Evolutionary conservation across 1,140 invertebrate genomes (phyloP).

Genomic region (Drosophila truncata): DNA sequence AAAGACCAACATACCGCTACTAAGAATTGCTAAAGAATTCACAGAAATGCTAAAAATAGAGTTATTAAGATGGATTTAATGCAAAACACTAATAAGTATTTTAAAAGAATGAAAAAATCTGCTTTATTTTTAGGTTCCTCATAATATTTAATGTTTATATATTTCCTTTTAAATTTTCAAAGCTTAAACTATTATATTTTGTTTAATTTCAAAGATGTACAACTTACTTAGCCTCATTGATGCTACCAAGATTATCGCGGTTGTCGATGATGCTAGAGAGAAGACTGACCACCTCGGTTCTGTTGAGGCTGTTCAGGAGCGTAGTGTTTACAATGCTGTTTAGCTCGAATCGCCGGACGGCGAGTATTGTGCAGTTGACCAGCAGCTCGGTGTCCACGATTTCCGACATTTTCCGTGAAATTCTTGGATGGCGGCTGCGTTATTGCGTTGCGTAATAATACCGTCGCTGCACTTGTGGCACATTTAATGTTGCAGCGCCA

Average conservation of each 20-base stretch:
- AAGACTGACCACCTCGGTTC: constrained; percentile 77
- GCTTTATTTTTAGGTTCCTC: neutral
- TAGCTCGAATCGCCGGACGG: constrained; percentile 77
- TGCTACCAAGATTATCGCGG: constrained; percentile 76
- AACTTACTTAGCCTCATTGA: constrained; percentile 83
- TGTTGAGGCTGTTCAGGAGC: constrained; percentile 67
- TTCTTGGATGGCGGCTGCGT: neutral
- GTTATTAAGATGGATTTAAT: neutral
- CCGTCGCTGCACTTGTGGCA: constrained; percentile 39
- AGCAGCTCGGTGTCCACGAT: constrained; percentile 81
- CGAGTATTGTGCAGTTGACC: constrained; percentile 83
- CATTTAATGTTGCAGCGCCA: constrained; percentile 48
- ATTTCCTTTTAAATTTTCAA: neutral
- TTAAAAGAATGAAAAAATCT: neutral
- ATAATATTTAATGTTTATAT: neutral
- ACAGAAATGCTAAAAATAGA: neutral
- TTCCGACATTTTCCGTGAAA: constrained; percentile 69
- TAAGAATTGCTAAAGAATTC: neutral
- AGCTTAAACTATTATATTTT: neutral
- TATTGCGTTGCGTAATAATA: constrained; percentile 52
- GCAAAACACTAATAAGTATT: neutral
- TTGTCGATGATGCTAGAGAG: constrained; percentile 82
- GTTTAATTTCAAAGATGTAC: neutral
- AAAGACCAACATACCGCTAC: neutral
- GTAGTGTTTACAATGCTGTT: constrained; percentile 79